These are phyloP conservation scores for Gopherus flavomarginatus DNA, from an alignment of 2,113 vertebrate genomes.

Conservation along the genomic window DNA sequence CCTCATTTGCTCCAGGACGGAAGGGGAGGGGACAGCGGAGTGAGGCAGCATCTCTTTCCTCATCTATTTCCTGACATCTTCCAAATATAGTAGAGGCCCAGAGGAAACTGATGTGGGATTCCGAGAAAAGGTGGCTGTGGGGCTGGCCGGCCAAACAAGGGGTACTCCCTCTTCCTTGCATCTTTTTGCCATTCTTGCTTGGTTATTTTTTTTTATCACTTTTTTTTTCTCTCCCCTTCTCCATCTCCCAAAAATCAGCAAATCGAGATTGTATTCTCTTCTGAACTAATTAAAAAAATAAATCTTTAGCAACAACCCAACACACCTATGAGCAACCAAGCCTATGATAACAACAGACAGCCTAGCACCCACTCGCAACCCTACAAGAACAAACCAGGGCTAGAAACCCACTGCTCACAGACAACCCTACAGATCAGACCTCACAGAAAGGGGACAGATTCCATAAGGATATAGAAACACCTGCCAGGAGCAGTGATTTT, in stretches of 20 bases:
- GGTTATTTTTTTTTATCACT: not conserved
- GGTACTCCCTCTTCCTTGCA: not conserved
- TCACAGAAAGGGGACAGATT: not conserved
- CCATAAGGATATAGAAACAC: not conserved
- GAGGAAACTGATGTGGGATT: not conserved
- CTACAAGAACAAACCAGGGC: not conserved
- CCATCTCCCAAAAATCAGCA: not conserved
- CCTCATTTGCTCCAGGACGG: conserved; percentile 24
- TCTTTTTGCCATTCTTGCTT: not conserved
- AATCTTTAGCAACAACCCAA: conserved; percentile 8
- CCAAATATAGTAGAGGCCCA: not conserved
- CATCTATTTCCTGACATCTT: conserved; percentile 44
- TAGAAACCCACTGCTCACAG: not conserved
- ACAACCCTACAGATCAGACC: not conserved
- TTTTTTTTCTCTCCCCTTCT: not conserved
- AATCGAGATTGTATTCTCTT: not conserved
- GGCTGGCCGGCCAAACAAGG: not conserved
- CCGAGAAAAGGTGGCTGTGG: not conserved
- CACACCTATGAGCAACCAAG: conserved; percentile 60
- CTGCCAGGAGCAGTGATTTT: rapidly evolving
- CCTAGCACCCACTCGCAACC: not conserved
- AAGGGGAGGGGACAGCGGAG: not conserved
- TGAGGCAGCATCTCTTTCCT: not conserved
- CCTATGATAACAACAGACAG: conserved; percentile 15
- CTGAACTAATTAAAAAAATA: conserved; percentile 53